A percentile compares a stretch with the other conserved stretches of the same genome.
phyloP scores from a whole-genome alignment of 2,113 vertebrate species.

The Cynoglossus semilaevis region DNA sequence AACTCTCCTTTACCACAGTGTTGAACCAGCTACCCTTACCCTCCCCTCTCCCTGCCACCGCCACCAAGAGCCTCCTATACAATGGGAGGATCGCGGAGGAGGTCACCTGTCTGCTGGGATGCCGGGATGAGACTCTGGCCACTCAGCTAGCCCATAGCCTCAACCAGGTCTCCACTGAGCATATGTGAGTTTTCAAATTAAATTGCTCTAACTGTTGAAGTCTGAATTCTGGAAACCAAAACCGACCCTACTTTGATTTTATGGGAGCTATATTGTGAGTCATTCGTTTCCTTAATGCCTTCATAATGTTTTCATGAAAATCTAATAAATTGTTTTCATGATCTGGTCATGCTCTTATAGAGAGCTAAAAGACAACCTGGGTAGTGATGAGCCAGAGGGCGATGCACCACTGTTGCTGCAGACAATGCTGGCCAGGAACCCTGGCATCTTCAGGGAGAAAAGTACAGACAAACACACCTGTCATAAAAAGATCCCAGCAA shows the following conservation, averaged over 20 bases:
- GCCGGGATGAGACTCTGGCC: conserved; percentile 94
- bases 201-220: neutral
- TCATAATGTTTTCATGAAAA: too few relatives aligned
- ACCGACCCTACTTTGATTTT: too few relatives aligned
- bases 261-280: too few relatives aligned
- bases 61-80: conserved; percentile 97
- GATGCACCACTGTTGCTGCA: conserved; percentile 95
- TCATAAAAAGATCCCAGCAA: neutral
- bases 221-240: too few relatives aligned
- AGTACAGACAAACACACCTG: conserved; percentile 69
- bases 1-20: conserved; percentile 76
- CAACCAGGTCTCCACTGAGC: conserved; percentile 97
- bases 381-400: conserved; percentile 96
- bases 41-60: conserved; percentile 96
- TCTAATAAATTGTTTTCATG: too few relatives aligned
- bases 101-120: conserved; percentile 91
- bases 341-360: conserved; percentile 59
- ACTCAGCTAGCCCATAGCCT: conserved; percentile 93
- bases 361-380: conserved; percentile 98
- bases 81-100: conserved; percentile 97
- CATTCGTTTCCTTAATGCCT: too few relatives aligned
- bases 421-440: conserved; percentile 94
- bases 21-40: conserved; percentile 99
- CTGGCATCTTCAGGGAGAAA: conserved; percentile 99
- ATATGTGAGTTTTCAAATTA: conserved; percentile 86